A percentile compares a stretch with the other conserved stretches of the same genome.
phyloP scores from a whole-genome alignment of 1,140 invertebrate genomes.

The Delia radicum region DNA sequence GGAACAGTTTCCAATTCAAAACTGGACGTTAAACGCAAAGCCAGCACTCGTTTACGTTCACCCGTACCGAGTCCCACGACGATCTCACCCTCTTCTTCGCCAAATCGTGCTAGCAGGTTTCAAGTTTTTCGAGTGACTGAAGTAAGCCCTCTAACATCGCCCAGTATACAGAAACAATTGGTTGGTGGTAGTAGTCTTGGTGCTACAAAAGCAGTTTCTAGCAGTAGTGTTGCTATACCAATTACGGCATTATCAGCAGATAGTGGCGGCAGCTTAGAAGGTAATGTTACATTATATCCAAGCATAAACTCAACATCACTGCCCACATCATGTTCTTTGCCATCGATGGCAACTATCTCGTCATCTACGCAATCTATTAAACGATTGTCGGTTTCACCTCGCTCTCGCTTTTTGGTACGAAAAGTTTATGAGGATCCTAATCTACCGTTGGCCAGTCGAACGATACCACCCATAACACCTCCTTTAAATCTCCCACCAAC shows the following conservation, averaged over 20 bases:
- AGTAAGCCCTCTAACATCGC: constrained; percentile 45
- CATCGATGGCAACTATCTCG: constrained; percentile 48
- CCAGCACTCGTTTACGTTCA: constrained; percentile 63
- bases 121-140: constrained; percentile 62
- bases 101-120: constrained; percentile 61
- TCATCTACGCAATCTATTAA: constrained; percentile 51
- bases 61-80: constrained; percentile 70
- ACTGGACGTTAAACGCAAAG: constrained; percentile 58
- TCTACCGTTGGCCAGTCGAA: constrained; percentile 37
- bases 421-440: constrained; percentile 51
- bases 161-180: constrained; percentile 36
- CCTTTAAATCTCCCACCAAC: constrained; percentile 47
- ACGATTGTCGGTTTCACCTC: constrained; percentile 43
- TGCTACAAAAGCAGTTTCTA: constrained; percentile 32
- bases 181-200: neutral
- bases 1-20: constrained; percentile 34
- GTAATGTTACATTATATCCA: neutral
- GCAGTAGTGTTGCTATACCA: constrained; percentile 51
- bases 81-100: constrained; percentile 68
- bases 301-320: constrained; percentile 26
- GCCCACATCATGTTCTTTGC: constrained; percentile 48
- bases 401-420: constrained; percentile 49
- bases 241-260: constrained; percentile 22
- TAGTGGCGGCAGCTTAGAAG: too few relatives aligned
- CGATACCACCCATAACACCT: constrained; percentile 42